Base-by-base conservation (phyloP, 2,797 vertebrate genomes). In the Rhinatrema bivittatum region DNA sequence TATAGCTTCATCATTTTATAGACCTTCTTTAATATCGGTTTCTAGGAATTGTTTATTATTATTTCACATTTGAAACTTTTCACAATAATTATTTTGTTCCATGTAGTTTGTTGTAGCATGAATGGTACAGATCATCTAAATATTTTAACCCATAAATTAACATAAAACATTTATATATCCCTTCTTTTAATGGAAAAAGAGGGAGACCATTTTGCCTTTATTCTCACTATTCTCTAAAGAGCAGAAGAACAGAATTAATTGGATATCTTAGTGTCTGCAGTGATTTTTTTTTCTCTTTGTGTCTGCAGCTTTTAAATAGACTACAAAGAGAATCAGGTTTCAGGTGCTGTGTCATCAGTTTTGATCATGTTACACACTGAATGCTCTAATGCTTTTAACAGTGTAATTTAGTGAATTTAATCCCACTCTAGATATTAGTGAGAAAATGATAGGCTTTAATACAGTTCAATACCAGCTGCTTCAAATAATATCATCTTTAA, bases 201-300 rank as follows among this genome's bases (percentile, higher is more conserved):
- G n/a, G n/a, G n/a, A n/a, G n/a, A n/a, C n/a, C n/a, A n/a, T n/a
- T n/a, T n/a, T n/a, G n/a, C n/a, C n/a, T n/a, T n/a, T n/a, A n/a
- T n/a, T n/a, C n/a, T n/a, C n/a, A n/a, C n/a, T n/a, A n/a, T n/a
- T n/a, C n/a, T 61, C 40, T 53, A 54, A 68, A 72, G 59, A 68
- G n/a, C n/a, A n/a, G n/a, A 32, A 34, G 34, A 55, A 55, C 26
- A 44, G 45, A 20, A 63, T 59, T 65, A 67, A 64, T 60, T 64
- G 52, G 49, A 47, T 60, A 51, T 50, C 20, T 42, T 50, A 42
- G 18, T 42, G 31, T 45, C 44, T 67, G 34, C 36, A 19, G 10
- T 32, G 25, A 6, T 8, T 33, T 42, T 48, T 38, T 56, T 32
- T 34, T 2, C 1, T 36, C 46, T 42, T 1, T 0, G 21, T 40